A percentile compares a stretch with the other conserved stretches of the same genome.
phyloP scores from a whole-genome alignment of 1,140 invertebrate species.

The Drosophila nigromelanica region DNA sequence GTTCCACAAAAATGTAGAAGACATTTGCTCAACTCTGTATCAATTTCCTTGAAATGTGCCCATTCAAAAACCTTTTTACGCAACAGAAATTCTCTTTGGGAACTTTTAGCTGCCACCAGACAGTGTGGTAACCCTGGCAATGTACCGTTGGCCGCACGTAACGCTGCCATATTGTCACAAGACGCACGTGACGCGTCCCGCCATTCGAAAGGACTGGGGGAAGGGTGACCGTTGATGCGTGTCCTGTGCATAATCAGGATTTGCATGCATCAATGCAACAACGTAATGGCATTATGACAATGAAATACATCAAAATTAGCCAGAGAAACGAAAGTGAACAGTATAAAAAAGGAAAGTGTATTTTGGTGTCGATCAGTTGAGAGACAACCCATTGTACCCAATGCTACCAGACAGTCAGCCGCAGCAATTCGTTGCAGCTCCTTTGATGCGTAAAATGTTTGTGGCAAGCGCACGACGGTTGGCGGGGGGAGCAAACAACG shows the following conservation, averaged over 20 bases:
- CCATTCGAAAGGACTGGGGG: not conserved
- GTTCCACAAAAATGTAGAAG: not conserved
- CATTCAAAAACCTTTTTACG: not conserved
- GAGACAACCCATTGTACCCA: not conserved
- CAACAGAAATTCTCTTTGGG: not conserved
- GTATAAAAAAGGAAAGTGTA: not conserved
- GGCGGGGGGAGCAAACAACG: conserved; percentile 14
- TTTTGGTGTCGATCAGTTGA: not conserved
- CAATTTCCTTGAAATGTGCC: conserved; percentile 10
- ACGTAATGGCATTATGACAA: conserved; percentile 52
- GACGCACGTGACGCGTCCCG: conserved; percentile 55
- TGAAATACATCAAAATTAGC: conserved; percentile 64
- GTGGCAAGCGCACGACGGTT: conserved; percentile 40
- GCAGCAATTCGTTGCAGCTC: conserved; percentile 61
- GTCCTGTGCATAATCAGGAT: conserved; percentile 73
- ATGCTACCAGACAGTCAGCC: conserved; percentile 12
- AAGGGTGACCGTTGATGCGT: conserved; percentile 62
- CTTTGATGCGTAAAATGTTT: conserved; percentile 71
- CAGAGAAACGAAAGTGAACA: not conserved
- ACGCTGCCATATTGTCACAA: conserved; percentile 67
- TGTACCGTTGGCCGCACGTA: conserved; percentile 41
- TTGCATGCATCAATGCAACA: conserved; percentile 73
- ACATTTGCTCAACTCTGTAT: not conserved
- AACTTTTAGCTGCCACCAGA: not conserved
- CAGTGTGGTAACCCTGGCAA: conserved; percentile 62